Conservation (phyloP, 2,113 vertebrate species). For the Gasterosteus nipponicus region DNA sequence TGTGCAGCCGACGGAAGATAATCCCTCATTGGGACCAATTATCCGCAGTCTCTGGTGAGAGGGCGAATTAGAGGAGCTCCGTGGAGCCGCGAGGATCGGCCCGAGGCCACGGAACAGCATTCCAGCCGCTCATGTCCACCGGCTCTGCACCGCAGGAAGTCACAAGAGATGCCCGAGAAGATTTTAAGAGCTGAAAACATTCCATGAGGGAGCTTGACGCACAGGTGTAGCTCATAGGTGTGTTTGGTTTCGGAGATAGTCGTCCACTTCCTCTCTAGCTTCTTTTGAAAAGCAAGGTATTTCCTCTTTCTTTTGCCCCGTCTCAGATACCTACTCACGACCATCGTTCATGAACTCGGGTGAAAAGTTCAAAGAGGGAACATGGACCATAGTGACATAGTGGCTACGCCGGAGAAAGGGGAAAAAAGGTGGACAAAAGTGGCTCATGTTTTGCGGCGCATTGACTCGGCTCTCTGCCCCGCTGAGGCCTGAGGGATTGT, state of each 20-base stretch:
- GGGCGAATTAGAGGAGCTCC: slow-evolving; percentile 58
- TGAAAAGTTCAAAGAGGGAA: not conserved
- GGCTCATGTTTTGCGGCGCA: not conserved
- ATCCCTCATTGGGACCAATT: slow-evolving; percentile 76
- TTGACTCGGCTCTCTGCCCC: slow-evolving; percentile 3
- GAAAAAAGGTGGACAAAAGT: not conserved
- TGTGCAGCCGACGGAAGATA: slow-evolving; percentile 68
- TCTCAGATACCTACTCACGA: not conserved
- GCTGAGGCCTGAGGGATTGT: slow-evolving; percentile 62
- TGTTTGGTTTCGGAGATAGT: slow-evolving; percentile 35
- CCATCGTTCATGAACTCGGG: not conserved
- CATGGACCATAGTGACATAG: not conserved
- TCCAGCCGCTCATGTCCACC: slow-evolving; percentile 17
- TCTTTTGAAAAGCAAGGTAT: slow-evolving; percentile 9
- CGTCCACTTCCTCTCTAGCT: slow-evolving; percentile 41
- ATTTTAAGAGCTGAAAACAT: slow-evolving; percentile 17
- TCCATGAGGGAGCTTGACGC: not conserved
- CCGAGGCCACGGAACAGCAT: slow-evolving; percentile 22
- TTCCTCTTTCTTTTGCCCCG: not conserved
- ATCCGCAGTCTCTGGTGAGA: slow-evolving; percentile 60
- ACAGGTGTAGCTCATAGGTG: not conserved
- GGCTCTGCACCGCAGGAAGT: slow-evolving; percentile 9
- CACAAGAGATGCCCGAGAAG: slow-evolving; percentile 5
- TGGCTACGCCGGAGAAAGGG: not conserved
- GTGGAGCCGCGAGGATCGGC: slow-evolving; percentile 25